Conservation (phyloP, 2,797 vertebrate genomes). For the Sebastes hubbsi region DNA sequence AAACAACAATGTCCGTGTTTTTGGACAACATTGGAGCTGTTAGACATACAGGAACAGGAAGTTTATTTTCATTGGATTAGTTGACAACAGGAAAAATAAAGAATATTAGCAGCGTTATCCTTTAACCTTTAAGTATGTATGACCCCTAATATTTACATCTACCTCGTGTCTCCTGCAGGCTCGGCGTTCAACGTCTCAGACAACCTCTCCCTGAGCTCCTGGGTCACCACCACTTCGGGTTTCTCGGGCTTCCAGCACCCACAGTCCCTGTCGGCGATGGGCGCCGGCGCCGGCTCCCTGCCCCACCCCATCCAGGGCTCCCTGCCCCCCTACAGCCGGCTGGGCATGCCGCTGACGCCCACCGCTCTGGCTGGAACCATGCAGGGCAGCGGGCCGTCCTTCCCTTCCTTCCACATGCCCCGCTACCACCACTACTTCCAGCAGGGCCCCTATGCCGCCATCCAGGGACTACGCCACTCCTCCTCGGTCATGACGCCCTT, state of each 20-base stretch:
- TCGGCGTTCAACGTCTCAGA: conserved; percentile 97
- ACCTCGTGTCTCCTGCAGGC: conserved; percentile 72
- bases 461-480: conserved; percentile 98
- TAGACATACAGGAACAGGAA: not conserved
- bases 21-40: not conserved
- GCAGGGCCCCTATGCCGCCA: conserved; percentile 97
- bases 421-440: conserved; percentile 99
- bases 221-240: conserved; percentile 92
- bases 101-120: not conserved
- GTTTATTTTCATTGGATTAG: not conserved
- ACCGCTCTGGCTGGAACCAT: conserved; percentile 91
- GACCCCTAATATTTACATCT: not conserved
- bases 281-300: conserved; percentile 86
- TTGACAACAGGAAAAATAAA: not conserved
- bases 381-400: conserved; percentile 93
- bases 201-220: conserved; percentile 95
- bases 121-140: not conserved
- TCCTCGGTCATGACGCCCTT: conserved; percentile 98
- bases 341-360: conserved; percentile 94
- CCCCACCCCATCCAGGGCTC: conserved; percentile 96
- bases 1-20: not conserved
- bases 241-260: conserved; percentile 97
- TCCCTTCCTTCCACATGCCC: conserved; percentile 98
- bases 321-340: conserved; percentile 91
- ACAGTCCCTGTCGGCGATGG: conserved; percentile 91